Evolutionary conservation across 2,797 vertebrate species (phyloP).

Genomic region (Pangasius djambal): DNA sequence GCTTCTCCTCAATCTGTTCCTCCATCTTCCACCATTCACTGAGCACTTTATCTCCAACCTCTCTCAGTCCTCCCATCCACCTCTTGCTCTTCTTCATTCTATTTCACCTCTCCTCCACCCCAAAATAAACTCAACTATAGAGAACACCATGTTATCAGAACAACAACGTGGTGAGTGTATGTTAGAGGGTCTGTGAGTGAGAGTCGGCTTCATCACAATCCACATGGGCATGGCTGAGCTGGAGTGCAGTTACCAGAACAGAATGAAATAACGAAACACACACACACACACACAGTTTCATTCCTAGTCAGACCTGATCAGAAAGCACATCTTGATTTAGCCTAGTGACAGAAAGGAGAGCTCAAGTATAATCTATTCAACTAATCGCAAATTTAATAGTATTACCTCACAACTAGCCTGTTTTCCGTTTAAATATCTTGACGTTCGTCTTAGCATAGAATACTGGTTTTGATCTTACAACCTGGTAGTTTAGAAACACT

Average conservation of each 20-base stretch:
- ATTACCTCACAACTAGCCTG: background rate
- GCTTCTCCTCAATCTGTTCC: background rate
- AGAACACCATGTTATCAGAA: slow-evolving; percentile 11
- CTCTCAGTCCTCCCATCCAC: background rate
- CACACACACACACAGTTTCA: background rate
- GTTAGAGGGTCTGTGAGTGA: slow-evolving; percentile 6
- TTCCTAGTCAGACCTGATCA: background rate
- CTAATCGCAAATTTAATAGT: background rate
- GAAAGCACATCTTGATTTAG: background rate
- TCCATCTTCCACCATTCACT: background rate
- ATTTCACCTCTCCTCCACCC: background rate
- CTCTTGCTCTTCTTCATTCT: background rate
- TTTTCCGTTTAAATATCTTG: background rate
- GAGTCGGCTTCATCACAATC: background rate
- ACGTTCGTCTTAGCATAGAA: background rate
- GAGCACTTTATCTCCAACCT: slow-evolving; percentile 18
- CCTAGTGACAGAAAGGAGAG: background rate
- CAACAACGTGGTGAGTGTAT: background rate
- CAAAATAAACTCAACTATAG: background rate
- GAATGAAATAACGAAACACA: background rate
- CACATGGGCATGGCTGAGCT: background rate
- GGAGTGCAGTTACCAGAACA: background rate
- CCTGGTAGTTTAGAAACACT: background rate
- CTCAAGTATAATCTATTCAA: too few species aligned
- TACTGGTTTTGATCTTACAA: background rate